Conservation (phyloP, 2,888 invertebrate species). For the Ophioninae sp. region DNA sequence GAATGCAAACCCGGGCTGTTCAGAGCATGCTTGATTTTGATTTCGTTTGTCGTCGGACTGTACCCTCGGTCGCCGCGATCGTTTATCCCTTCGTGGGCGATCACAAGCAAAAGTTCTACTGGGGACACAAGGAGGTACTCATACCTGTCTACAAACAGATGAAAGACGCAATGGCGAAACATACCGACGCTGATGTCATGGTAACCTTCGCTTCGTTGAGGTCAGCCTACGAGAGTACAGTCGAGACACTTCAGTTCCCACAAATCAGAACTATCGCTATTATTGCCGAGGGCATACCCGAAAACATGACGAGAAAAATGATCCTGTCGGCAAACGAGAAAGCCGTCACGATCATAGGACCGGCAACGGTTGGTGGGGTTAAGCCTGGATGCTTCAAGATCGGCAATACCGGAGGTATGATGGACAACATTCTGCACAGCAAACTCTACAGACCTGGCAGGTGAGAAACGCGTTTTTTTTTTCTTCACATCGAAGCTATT, state of each 20-base stretch:
- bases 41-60: conserved; percentile 93
- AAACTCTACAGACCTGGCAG: conserved; percentile 97
- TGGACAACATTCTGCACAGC: conserved; percentile 98
- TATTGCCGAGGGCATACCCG: conserved; percentile 99
- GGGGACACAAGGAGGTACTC: conserved; percentile 96
- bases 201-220: conserved; percentile 98
- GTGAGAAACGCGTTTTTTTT: conserved; percentile 75
- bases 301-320: conserved; percentile 97
- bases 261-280: conserved; percentile 98
- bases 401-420: conserved; percentile 99
- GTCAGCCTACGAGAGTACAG: conserved; percentile 97
- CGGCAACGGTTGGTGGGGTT: conserved; percentile 98
- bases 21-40: conserved; percentile 98
- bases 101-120: conserved; percentile 99
- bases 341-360: conserved; percentile 94
- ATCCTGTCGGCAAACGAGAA: conserved; percentile 92
- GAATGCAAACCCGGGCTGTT: conserved; percentile 98
- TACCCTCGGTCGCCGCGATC: conserved; percentile 97
- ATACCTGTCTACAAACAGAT: conserved; percentile 96
- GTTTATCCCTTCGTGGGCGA: conserved; percentile 99
- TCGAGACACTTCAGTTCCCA: conserved; percentile 96
- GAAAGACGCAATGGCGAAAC: conserved; percentile 97
- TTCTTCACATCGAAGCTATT: neutral
- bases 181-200: conserved; percentile 96
- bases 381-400: conserved; percentile 99